Evolutionary conservation across 2,113 vertebrate species (phyloP).

Genomic region (Phaethornis superciliosus): DNA sequence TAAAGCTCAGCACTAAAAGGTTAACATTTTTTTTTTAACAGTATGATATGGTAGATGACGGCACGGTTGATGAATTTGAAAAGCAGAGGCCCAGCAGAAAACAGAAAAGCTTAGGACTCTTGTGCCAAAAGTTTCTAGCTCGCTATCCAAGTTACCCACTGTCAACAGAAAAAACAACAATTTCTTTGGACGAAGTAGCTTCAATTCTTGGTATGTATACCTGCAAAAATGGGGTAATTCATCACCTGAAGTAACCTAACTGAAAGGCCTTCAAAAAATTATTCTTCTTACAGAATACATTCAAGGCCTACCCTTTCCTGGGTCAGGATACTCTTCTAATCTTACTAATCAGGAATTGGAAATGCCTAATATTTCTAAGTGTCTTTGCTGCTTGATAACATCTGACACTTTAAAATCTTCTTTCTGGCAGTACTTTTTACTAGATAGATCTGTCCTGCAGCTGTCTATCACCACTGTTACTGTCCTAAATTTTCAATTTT

Average conservation of each 20-base stretch:
- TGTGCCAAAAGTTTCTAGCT: slow-evolving; percentile 94
- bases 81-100: slow-evolving; percentile 92
- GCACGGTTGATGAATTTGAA: slow-evolving; percentile 81
- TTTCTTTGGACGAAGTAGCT: slow-evolving; percentile 94
- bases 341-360: not conserved
- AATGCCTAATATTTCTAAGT: not conserved
- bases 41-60: slow-evolving; percentile 79
- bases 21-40: slow-evolving; percentile 60
- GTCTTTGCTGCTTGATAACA: not conserved
- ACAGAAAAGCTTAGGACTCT: slow-evolving; percentile 93
- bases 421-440: not conserved
- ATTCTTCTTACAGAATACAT: not conserved
- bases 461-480: not conserved
- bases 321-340: slow-evolving; percentile 5
- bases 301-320: not conserved
- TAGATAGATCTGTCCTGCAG: not conserved
- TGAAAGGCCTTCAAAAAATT: not conserved
- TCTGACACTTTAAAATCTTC: not conserved
- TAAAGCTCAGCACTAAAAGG: slow-evolving; percentile 22
- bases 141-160: slow-evolving; percentile 90
- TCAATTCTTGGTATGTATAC: slow-evolving; percentile 85
- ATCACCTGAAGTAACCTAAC: not conserved
- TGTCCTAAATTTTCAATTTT: not conserved
- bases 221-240: not conserved
- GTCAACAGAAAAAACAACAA: slow-evolving; percentile 84